A percentile compares a stretch with the other conserved stretches of the same genome.
Conservation (phyloP, 1,140 invertebrate genomes). For the Papilio aristodemus region DNA sequence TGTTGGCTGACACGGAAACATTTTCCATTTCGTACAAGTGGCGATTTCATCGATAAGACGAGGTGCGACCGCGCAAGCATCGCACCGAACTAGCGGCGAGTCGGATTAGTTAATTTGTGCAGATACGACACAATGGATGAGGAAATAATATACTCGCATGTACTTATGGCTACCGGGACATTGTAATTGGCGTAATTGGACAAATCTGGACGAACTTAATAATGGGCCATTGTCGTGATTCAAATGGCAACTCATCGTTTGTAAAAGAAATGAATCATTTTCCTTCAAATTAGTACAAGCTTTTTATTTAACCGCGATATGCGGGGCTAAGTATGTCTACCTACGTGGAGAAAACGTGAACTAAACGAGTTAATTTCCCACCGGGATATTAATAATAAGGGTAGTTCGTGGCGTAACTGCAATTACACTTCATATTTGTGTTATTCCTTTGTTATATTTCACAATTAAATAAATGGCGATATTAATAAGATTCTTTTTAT, state of each 20-base stretch:
- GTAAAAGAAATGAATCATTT: conserved; percentile 75
- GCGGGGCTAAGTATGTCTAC: background rate
- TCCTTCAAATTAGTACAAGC: conserved; percentile 59
- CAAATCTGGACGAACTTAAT: conserved; percentile 79
- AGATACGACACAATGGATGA: conserved; percentile 76
- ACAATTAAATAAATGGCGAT: background rate
- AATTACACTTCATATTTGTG: background rate
- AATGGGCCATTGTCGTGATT: conserved; percentile 77
- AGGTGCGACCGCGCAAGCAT: conserved; percentile 4
- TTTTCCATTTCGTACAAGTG: conserved; percentile 41
- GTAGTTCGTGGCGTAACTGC: conserved; percentile 16
- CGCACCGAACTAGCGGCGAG: conserved; percentile 49
- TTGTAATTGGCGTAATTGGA: conserved; percentile 79
- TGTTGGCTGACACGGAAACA: conserved; percentile 41
- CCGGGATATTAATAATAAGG: background rate
- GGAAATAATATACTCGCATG: conserved; percentile 71
- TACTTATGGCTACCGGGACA: conserved; percentile 66
- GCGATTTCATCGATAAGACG: conserved; percentile 43
- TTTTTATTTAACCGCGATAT: background rate
- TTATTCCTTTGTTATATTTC: background rate
- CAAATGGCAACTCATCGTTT: conserved; percentile 74
- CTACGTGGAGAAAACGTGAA: conserved; percentile 6
- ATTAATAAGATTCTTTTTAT: background rate
- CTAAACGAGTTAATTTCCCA: conserved; percentile 21
- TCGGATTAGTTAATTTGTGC: conserved; percentile 79